These are phyloP conservation scores for Hypotaenidia philippensis DNA, from an alignment of 2,797 vertebrate species.

Conservation along the genomic window DNA sequence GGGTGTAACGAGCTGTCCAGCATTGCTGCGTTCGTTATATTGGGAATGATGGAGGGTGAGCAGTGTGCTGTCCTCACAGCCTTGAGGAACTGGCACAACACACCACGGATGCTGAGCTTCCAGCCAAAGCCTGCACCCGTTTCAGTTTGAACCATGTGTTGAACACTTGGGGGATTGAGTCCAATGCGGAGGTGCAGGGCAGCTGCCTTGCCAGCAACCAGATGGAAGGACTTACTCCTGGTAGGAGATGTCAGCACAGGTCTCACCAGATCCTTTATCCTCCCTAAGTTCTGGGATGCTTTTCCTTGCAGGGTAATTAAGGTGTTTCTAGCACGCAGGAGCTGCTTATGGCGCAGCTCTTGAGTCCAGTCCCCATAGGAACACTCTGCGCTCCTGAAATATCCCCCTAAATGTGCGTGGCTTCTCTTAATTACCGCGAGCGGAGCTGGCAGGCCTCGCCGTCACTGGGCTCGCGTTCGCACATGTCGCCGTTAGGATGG, in stretches of 20 bases:
- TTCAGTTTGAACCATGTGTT: rapidly evolving
- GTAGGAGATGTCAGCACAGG: constrained; percentile 24
- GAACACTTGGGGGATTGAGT: rapidly evolving
- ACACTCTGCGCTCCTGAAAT: constrained; percentile 38
- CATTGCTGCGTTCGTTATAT: rapidly evolving
- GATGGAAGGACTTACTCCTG: neutral
- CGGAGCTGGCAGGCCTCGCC: constrained; percentile 50
- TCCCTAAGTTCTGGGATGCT: neutral
- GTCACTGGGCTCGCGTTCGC: neutral
- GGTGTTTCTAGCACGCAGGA: neutral
- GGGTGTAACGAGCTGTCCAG: neutral
- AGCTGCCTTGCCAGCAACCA: neutral
- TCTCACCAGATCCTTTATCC: constrained; percentile 2
- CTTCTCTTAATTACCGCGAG: constrained; percentile 55
- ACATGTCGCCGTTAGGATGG: neutral
- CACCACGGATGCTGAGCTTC: rapidly evolving
- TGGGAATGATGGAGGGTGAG: rapidly evolving
- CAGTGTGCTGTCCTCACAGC: rapidly evolving
- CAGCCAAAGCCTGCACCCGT: neutral
- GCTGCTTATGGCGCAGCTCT: neutral
- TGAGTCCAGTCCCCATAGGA: constrained; percentile 51
- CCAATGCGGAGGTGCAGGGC: rapidly evolving
- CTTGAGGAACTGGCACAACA: neutral
- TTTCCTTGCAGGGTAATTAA: constrained; percentile 15
- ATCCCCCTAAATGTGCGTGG: constrained; percentile 6